These are phyloP conservation scores for Enteromius argenteus DNA, from an alignment of 2,797 vertebrate genomes.

Conservation along the genomic window DNA sequence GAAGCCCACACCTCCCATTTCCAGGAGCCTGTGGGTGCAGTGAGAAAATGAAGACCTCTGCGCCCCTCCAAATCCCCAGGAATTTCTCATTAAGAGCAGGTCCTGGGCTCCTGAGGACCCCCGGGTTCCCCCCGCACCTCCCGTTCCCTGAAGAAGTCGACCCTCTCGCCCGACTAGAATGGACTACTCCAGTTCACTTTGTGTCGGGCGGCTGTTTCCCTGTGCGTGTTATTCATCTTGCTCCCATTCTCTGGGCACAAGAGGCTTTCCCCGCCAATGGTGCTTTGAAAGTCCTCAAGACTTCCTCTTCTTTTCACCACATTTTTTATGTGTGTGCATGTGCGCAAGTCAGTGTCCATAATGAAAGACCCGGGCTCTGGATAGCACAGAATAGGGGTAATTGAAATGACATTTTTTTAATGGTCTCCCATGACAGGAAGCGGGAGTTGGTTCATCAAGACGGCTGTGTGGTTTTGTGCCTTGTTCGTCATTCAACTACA, in stretches of 20 bases:
- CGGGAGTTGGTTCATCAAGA: conserved; percentile 41
- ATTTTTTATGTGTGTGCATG: conserved; percentile 68
- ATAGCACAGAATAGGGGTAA: conserved; percentile 66
- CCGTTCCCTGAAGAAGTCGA: conserved; percentile 69
- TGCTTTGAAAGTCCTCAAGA: conserved; percentile 75
- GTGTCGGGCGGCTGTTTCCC: conserved; percentile 71
- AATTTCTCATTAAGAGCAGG: conserved; percentile 85
- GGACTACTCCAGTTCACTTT: conserved; percentile 75
- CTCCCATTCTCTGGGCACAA: conserved; percentile 75
- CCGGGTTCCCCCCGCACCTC: conserved; percentile 58
- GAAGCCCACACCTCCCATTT: conserved; percentile 71
- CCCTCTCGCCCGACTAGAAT: conserved; percentile 74
- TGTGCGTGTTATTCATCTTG: conserved; percentile 75
- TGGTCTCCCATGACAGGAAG: conserved; percentile 70
- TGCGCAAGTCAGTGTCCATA: conserved; percentile 55
- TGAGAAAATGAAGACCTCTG: conserved; percentile 89
- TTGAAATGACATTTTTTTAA: conserved; percentile 77
- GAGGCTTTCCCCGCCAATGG: conserved; percentile 69
- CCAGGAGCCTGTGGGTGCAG: conserved; percentile 76
- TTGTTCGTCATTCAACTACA: conserved; percentile 38
- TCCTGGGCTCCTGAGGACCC: conserved; percentile 73
- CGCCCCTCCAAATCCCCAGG: conserved; percentile 82
- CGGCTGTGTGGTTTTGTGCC: conserved; percentile 44
- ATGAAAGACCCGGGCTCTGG: conserved; percentile 61
- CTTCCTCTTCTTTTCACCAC: conserved; percentile 78